These are phyloP conservation scores for Notodonta dromedarius DNA, from an alignment of 2,888 invertebrate species.

Conservation along the genomic window DNA sequence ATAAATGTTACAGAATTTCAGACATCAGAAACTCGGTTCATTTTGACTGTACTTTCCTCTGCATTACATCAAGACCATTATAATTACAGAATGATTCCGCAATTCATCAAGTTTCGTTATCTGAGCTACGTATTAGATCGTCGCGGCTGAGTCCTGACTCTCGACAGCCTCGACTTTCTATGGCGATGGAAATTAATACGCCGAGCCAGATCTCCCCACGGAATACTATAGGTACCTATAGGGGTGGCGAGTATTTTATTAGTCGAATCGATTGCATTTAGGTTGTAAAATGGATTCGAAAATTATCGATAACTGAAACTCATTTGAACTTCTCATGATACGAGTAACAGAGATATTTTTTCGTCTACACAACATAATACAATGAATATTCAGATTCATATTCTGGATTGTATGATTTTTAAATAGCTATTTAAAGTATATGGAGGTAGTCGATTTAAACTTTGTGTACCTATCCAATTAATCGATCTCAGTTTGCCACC, in stretches of 20 bases:
- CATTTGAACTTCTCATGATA: too few species aligned
- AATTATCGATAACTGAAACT: too few species aligned
- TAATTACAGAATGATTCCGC: constrained; percentile 5
- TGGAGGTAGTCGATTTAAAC: too few species aligned
- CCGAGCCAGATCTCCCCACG: constrained; percentile 56
- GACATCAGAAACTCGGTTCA: too few species aligned
- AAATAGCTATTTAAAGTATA: too few species aligned
- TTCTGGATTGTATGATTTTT: too few species aligned
- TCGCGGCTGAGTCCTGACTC: constrained; percentile 3
- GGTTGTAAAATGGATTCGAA: neutral
- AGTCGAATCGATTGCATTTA: neutral
- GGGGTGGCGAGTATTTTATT: constrained; percentile 8
- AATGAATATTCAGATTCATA: too few species aligned
- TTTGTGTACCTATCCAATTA: too few species aligned
- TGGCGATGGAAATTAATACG: constrained; percentile 65
- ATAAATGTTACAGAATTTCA: too few species aligned
- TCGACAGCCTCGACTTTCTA: constrained; percentile 61
- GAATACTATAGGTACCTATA: constrained; percentile 5
- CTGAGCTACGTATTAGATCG: constrained; percentile 3
- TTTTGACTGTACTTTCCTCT: too few species aligned
- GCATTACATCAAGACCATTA: constrained; percentile 30
- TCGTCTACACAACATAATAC: too few species aligned
- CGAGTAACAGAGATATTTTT: too few species aligned
- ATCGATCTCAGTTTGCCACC: neutral
- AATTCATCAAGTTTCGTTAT: constrained; percentile 26